Base-by-base conservation (phyloP, 2,797 vertebrate genomes). In the Hemibagrus guttatus region DNA sequence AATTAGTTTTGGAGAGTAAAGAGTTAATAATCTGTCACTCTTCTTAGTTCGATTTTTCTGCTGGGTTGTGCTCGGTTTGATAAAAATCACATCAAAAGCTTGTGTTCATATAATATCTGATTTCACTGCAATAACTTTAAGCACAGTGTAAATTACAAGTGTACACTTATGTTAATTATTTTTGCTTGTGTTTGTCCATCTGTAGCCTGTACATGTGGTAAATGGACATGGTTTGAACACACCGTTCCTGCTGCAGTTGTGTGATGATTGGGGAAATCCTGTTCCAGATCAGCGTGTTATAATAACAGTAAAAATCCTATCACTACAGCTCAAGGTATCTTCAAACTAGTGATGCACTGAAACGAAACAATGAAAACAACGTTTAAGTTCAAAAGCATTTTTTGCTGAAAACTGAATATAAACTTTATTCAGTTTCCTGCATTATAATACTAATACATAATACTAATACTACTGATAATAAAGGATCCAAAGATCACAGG, bases 261-360 rank as follows among this genome's bases (percentile, higher is more conserved):
- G 93, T 91, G 98, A 99, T 91, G 89, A 94, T 31, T 99, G 97
- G 97, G 96, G 92, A 88, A 98, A 98, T 92, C 95, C 93, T 3
- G 92, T 95, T 84, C 84, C 91, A 26, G 96, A 98, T 90, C 92
- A 95, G 90, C 93, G 96, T 56, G 93, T 98, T 66, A 88, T 92
- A 58, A 93, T 95, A 0, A 23, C 85, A 0, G n/a, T 95, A 2
- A 91, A 3, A 54, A 14, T 87, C 58, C 90, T 88, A 12, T 63
- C 89, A 21, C 2, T 85, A 0, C 42, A 83, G 0, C 80, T 95
- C 52, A 93, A 94, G 93, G 94, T 95, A 52, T 14, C n/a, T 3
- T 0, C 95, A 91, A 92, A 92, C 95, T 89, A 58, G 13, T 58
- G 13, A 84, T 78, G 6, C 28, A 86, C 4, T 23, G 28, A 23